A percentile compares a stretch with the other conserved stretches of the same genome.
Conservation (phyloP, 64 coral and sea anemone species). For the Exaiptasia diaphana region DNA sequence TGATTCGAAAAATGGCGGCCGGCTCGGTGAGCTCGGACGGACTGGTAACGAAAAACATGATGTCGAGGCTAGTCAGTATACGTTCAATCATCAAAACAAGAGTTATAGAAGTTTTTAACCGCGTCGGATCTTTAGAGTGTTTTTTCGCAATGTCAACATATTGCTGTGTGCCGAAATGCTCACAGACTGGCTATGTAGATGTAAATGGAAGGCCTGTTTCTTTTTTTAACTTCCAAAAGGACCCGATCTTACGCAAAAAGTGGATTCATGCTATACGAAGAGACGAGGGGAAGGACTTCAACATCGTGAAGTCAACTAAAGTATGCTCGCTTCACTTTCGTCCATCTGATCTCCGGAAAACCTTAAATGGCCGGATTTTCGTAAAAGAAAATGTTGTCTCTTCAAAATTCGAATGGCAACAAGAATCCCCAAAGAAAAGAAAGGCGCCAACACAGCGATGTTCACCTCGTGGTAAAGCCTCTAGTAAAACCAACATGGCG, state of each 20-base stretch:
- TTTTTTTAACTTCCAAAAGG: constrained; percentile 62
- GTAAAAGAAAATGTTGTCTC: constrained; percentile 5
- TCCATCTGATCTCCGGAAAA: constrained; percentile 8
- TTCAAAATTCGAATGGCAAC: constrained; percentile 34
- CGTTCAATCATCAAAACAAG: background rate
- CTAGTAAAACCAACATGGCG: background rate
- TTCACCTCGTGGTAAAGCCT: background rate
- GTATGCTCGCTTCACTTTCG: constrained; percentile 48
- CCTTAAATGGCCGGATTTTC: constrained; percentile 13
- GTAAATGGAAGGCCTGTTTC: constrained; percentile 22
- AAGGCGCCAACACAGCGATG: background rate
- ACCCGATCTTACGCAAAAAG: background rate
- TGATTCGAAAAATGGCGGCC: background rate
- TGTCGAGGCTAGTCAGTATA: background rate
- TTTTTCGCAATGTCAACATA: constrained; percentile 14
- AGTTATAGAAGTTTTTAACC: background rate
- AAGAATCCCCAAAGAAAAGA: constrained; percentile 28
- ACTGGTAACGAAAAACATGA: background rate
- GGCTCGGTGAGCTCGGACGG: background rate
- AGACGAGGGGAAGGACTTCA: constrained; percentile 39
- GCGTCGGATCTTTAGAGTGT: background rate
- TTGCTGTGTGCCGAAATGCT: constrained; percentile 52
- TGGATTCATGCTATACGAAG: constrained; percentile 50
- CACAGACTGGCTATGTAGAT: constrained; percentile 8
- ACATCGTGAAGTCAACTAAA: constrained; percentile 6